Conservation (phyloP, 2,797 vertebrate species). For the Chanos chanos region DNA sequence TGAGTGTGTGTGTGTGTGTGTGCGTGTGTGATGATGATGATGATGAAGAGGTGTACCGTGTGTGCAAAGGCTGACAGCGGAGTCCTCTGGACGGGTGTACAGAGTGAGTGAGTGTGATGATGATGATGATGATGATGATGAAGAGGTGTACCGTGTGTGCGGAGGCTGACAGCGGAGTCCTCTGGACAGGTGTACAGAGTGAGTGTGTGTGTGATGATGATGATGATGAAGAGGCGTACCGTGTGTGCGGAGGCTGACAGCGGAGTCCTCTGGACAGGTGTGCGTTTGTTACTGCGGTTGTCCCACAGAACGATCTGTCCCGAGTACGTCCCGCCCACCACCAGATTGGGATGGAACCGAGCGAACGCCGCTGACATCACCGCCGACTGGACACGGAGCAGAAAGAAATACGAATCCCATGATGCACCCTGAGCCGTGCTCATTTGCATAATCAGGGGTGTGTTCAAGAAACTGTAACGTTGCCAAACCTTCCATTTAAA, state of each 20-base stretch:
- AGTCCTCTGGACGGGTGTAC: too few relatives aligned
- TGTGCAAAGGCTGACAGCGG: too few relatives aligned
- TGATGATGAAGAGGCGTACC: conserved; percentile 61
- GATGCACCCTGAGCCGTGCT: too few relatives aligned
- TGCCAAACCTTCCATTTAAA: too few relatives aligned
- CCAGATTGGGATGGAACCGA: conserved; percentile 96
- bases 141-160: conserved; percentile 58
- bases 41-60: too few relatives aligned
- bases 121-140: not conserved
- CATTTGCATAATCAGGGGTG: too few relatives aligned
- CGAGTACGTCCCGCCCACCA: conserved; percentile 96
- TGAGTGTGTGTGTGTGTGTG: not conserved
- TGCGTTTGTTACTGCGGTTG: conserved; percentile 98
- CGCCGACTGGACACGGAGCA: conserved; percentile 79
- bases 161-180: conserved; percentile 2
- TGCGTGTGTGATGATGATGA: not conserved
- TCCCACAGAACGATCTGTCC: conserved; percentile 99
- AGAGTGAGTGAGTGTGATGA: not conserved
- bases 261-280: conserved; percentile 97
- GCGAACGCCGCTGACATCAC: conserved; percentile 98
- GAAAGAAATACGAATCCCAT: not conserved
- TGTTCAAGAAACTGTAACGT: too few relatives aligned
- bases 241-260: conserved; percentile 91
- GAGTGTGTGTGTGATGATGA: conserved; percentile 8
- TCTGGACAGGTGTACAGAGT: not conserved